Conservation (phyloP, 2,113 vertebrate species). For the Seriola dumerili region DNA sequence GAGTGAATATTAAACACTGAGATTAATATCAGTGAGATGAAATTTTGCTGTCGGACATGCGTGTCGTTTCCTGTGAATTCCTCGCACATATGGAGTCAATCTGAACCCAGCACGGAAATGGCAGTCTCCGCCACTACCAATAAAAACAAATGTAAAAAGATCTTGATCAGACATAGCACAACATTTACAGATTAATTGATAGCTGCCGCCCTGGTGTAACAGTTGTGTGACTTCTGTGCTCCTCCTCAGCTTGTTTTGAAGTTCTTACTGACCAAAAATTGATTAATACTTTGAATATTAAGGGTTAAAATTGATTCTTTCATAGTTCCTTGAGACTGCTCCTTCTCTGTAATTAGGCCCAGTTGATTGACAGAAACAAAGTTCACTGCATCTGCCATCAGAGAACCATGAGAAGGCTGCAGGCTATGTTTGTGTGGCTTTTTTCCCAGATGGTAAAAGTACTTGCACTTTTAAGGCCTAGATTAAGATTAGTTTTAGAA, state of each 20-base stretch:
- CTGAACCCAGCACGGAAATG: not conserved
- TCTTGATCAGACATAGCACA: no score
- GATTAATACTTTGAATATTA: not conserved
- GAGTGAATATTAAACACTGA: not conserved
- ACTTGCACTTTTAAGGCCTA: not conserved
- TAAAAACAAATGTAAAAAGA: not conserved
- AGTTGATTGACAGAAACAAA: slow-evolving; percentile 2
- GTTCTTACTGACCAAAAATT: not conserved
- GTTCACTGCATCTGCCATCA: not conserved
- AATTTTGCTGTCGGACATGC: not conserved
- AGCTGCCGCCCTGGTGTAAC: no score
- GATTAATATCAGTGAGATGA: not conserved
- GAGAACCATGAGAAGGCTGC: not conserved
- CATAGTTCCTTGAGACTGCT: not conserved
- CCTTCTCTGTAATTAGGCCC: not conserved
- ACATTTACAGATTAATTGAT: no score
- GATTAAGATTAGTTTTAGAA: not conserved
- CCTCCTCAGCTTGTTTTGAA: not conserved
- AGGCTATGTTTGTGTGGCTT: not conserved
- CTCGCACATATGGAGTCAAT: not conserved
- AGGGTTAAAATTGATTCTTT: not conserved
- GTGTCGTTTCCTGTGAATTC: not conserved
- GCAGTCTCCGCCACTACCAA: not conserved
- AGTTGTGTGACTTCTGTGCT: not conserved
- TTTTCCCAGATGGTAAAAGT: not conserved